A percentile compares a stretch with the other conserved stretches of the same genome.
Conservation (phyloP, 2,888 invertebrate genomes). For the Argyra leucocephala region DNA sequence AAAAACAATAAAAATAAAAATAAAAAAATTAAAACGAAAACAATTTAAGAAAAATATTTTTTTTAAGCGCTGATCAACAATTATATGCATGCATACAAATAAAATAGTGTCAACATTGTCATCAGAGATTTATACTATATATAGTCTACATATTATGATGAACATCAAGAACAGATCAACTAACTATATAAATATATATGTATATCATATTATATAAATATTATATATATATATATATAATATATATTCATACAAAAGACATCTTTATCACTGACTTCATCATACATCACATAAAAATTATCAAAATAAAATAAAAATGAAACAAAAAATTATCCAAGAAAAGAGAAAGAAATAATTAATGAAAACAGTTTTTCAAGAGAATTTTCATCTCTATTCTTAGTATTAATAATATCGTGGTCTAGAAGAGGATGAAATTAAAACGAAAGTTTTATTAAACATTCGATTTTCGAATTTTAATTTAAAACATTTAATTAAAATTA, state of each 20-base stretch:
- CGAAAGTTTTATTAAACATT: background rate
- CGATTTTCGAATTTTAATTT: background rate
- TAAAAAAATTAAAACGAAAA: too few species aligned
- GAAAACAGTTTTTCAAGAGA: background rate
- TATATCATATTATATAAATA: background rate
- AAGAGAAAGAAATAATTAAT: too few species aligned
- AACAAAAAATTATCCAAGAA: too few species aligned
- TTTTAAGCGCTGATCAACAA: too few species aligned
- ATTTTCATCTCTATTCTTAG: background rate
- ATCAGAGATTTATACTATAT: background rate
- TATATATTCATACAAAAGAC: too few species aligned
- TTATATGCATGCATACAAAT: background rate
- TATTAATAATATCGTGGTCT: background rate
- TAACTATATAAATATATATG: background rate
- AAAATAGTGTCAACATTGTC: background rate
- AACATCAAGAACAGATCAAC: background rate
- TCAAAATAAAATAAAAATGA: too few species aligned
- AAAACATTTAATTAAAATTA: background rate
- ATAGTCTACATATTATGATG: background rate
- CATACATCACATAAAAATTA: too few species aligned
- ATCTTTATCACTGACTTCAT: too few species aligned
- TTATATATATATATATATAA: too few species aligned
- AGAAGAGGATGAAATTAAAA: background rate
- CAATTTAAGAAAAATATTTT: too few species aligned
- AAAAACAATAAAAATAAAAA: too few species aligned